Conservation (phyloP, 2,888 invertebrate species). For the Isotomurus palustris region DNA sequence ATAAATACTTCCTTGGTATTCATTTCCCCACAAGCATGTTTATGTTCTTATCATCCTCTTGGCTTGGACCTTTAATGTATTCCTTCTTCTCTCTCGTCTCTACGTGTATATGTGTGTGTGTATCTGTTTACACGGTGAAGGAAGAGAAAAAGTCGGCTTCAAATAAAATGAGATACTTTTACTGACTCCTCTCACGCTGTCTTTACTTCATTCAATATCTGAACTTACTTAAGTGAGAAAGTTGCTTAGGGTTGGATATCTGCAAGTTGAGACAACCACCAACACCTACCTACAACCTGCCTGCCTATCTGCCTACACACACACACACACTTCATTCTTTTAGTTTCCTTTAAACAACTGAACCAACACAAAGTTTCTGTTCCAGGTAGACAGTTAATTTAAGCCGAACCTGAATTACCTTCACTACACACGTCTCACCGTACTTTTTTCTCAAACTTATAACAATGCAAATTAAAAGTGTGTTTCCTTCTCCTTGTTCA, state of each 20-base stretch:
- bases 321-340: too few relatives aligned
- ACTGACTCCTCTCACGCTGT: slow-evolving; percentile 25
- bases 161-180: slow-evolving; percentile 18
- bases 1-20: slow-evolving; percentile 19
- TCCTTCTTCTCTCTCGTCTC: neutral
- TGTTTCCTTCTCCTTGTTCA: slow-evolving; percentile 5
- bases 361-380: neutral
- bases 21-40: slow-evolving; percentile 6
- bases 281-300: neutral
- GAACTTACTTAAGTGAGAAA: neutral
- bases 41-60: neutral
- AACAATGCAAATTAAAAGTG: slow-evolving; percentile 7
- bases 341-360: neutral
- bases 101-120: neutral
- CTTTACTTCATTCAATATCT: slow-evolving; percentile 14
- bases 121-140: neutral
- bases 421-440: neutral
- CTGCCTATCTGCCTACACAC: neutral
- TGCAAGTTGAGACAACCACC: neutral
- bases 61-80: neutral
- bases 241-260: neutral
- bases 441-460: slow-evolving; percentile 4
- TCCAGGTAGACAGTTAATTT: slow-evolving; percentile 6
- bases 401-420: neutral
- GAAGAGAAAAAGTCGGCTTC: slow-evolving; percentile 9